phyloP scores from a whole-genome alignment of 2,888 invertebrate species.

The Dolichopus griseipennis region DNA sequence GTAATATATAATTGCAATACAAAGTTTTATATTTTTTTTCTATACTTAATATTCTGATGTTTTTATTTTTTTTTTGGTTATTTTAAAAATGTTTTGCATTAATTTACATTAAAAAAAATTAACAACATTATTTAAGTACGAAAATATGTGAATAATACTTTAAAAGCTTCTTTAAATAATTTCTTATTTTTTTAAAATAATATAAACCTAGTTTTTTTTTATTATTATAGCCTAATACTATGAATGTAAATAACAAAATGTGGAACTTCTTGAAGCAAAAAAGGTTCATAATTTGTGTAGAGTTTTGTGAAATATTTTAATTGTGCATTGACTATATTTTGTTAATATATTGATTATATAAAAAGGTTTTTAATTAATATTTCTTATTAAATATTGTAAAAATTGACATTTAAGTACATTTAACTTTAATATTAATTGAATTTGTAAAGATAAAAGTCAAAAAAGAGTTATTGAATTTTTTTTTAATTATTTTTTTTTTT shows the following conservation, averaged over 20 bases:
- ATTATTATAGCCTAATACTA: not conserved
- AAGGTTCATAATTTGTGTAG: not conserved
- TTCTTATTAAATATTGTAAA: not conserved
- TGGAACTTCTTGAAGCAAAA: not conserved
- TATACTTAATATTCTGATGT: too few relatives aligned
- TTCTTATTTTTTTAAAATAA: not conserved
- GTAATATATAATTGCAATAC: too few relatives aligned
- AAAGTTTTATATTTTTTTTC: too few relatives aligned
- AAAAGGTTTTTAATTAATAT: not conserved
- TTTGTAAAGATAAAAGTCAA: not conserved
- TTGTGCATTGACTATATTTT: not conserved
- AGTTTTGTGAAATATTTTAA: not conserved
- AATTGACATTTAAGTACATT: slow-evolving; percentile 6
- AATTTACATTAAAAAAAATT: not conserved
- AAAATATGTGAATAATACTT: slow-evolving; percentile 6
- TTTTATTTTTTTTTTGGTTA: too few relatives aligned
- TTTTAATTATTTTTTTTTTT: not conserved
- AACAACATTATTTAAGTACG: slow-evolving; percentile 1
- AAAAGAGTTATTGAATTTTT: not conserved
- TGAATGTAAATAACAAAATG: not conserved
- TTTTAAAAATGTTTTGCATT: too few relatives aligned
- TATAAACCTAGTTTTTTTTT: not conserved
- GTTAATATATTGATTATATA: not conserved
- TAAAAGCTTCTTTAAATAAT: slow-evolving; percentile 3
- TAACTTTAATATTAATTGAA: not conserved